A percentile compares a stretch with the other conserved stretches of the same genome.
phyloP scores from a whole-genome alignment of 2,113 vertebrate species.

The Corythaeola cristata region DNA sequence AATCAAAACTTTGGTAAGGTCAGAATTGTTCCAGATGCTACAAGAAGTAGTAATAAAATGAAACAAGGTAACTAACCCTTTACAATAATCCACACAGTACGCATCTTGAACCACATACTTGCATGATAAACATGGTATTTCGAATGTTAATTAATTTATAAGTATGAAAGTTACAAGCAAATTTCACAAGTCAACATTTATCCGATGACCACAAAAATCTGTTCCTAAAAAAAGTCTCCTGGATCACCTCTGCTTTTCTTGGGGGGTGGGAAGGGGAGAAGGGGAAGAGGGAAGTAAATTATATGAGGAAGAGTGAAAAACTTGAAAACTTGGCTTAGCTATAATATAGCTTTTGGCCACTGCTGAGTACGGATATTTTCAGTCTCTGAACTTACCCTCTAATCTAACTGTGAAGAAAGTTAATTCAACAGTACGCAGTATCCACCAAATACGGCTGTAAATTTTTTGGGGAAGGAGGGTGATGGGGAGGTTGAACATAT shows the following conservation, averaged over 20 bases:
- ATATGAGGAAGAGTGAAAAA: background rate
- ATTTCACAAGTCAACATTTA: background rate
- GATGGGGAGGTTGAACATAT: slow-evolving; percentile 75
- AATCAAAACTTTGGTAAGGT: slow-evolving; percentile 26
- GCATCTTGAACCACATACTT: slow-evolving; percentile 31
- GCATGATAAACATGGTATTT: slow-evolving; percentile 22
- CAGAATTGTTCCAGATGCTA: slow-evolving; percentile 69
- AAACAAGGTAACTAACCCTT: slow-evolving; percentile 53
- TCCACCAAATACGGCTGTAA: slow-evolving; percentile 70
- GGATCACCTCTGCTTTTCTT: background rate
- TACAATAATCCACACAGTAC: background rate
- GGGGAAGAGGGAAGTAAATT: background rate
- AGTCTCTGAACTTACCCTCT: slow-evolving; percentile 36
- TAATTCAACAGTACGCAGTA: slow-evolving; percentile 64
- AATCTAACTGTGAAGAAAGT: slow-evolving; percentile 70
- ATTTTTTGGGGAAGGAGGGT: slow-evolving; percentile 61
- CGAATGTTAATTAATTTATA: slow-evolving; percentile 48
- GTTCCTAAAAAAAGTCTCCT: background rate
- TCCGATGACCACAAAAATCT: background rate
- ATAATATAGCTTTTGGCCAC: slow-evolving; percentile 31
- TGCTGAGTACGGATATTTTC: slow-evolving; percentile 14
- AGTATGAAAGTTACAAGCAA: slow-evolving; percentile 12
- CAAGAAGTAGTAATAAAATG: slow-evolving; percentile 64
- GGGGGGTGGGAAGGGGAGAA: background rate
- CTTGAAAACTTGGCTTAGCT: background rate